Percentiles rank a stretch among this genome's conserved stretches.
These are phyloP conservation scores for Antedon mediterranea DNA, from an alignment of 53 echinoderm and acorn worm genomes.

Conservation along the genomic window DNA sequence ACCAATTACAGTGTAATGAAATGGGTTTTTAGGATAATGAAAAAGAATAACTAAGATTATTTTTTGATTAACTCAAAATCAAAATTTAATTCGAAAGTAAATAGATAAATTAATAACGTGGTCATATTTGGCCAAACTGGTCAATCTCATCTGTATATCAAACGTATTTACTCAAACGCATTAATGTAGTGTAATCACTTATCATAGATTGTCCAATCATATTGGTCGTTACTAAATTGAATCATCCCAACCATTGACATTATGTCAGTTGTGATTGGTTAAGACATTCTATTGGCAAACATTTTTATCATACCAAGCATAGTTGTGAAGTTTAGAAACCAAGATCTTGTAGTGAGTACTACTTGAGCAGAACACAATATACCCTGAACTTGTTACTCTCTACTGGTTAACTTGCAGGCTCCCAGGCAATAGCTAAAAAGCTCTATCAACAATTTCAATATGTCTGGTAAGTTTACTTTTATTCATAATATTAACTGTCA, in stretches of 20 bases:
- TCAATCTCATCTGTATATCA: neutral
- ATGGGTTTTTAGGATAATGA: neutral
- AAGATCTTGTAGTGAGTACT: neutral
- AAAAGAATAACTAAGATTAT: neutral
- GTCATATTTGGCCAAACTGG: constrained; percentile 1
- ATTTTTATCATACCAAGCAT: neutral
- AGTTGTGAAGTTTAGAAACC: neutral
- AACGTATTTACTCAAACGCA: neutral
- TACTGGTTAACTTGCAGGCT: neutral
- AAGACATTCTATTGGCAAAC: neutral
- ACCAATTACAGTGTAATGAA: neutral
- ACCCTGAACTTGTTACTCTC: neutral
- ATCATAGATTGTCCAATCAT: neutral
- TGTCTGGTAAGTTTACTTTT: constrained; percentile 1
- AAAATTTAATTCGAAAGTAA: neutral
- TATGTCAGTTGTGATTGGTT: neutral
- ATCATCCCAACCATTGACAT: neutral
- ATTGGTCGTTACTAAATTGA: neutral
- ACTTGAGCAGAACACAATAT: neutral
- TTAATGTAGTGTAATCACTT: neutral
- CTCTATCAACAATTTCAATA: neutral
- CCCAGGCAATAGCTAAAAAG: neutral
- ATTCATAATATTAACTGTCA: neutral
- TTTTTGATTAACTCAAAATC: neutral
- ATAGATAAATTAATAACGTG: neutral